Evolutionary conservation across 2,888 invertebrate species (phyloP).

Genomic region (Trichopria drosophilae): DNA sequence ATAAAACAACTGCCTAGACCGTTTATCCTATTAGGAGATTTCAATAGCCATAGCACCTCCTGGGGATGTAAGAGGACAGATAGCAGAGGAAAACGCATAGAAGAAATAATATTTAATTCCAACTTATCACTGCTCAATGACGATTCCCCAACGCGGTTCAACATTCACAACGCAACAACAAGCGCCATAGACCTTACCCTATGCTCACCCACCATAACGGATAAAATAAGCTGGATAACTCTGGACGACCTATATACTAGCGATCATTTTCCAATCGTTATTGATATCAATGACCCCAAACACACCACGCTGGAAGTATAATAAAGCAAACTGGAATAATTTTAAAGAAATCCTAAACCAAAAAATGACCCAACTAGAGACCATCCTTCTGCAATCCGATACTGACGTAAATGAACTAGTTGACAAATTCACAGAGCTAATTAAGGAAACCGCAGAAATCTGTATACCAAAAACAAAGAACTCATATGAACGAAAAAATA

Average conservation of each 20-base stretch:
- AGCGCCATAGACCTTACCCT: slow-evolving; percentile 35
- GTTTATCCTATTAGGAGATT: slow-evolving; percentile 35
- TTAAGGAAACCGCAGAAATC: slow-evolving; percentile 20
- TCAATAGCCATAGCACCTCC: slow-evolving; percentile 32
- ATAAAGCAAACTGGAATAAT: slow-evolving; percentile 31
- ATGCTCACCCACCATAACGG: slow-evolving; percentile 17
- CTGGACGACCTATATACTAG: slow-evolving; percentile 15
- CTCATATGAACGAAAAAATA: slow-evolving; percentile 3
- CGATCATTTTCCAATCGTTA: slow-evolving; percentile 33
- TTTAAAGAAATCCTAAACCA: slow-evolving; percentile 13
- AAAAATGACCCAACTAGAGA: slow-evolving; percentile 4
- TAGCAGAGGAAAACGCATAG: slow-evolving; percentile 34
- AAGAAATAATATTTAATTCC: slow-evolving; percentile 28
- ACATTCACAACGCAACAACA: slow-evolving; percentile 11
- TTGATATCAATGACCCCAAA: not conserved
- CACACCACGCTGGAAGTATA: slow-evolving; percentile 29
- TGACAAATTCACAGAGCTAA: slow-evolving; percentile 12
- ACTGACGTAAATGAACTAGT: slow-evolving; percentile 19
- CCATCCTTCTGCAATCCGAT: not conserved
- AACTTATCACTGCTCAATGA: slow-evolving; percentile 23
- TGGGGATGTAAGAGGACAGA: slow-evolving; percentile 33
- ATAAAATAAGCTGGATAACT: slow-evolving; percentile 20
- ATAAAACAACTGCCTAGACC: slow-evolving; percentile 33
- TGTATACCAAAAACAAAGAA: slow-evolving; percentile 22
- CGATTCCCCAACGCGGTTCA: slow-evolving; percentile 32